Evolutionary conservation across 2,888 invertebrate genomes (phyloP), one percentile per base, ranked within the genome.

Genomic region (Watsonalla binaria): DNA sequence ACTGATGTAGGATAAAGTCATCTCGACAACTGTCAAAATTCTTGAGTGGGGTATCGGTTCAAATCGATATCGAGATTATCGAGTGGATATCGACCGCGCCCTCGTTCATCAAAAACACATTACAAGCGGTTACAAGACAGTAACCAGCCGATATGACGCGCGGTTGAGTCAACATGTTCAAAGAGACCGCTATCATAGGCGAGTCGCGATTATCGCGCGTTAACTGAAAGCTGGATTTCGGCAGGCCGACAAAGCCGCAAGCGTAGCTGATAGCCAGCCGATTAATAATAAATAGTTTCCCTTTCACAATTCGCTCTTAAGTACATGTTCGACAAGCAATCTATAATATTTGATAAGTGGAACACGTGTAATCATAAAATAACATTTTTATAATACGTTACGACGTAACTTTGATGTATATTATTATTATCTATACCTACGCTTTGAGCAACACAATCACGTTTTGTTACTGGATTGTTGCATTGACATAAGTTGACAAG

Each of bases 241-340:
- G 86, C 83, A 76, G 78, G 72, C 86, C 88, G 88, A 87, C 89
- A 90, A 90, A 90, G 86, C 76, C 60, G 57, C 63, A 61, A 60
- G 66, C 76, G 72, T 68, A 67, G 66, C 75, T 75, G 86, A 86
- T 89, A 89, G 81, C 78, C 59, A 46, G 56, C 58, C 83, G 84
- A 88, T 87, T 86, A 86, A 89, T 90, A 84, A 88, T 87, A 86
- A 86, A 89, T 90, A 84, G 86, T 86, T 86, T 86, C 78, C 80
- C 74, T 80, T 80, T 80, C 73, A 78, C 68, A 78, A 76, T 79
- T 76, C 72, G 74, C 67, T 69, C 70, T 62, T 51, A 62, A 74
- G 70, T 74, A 67, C 73, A 68, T 82, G 84, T 85, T 74, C 72
- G 72, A 86, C 86, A 83, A 82, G 80, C 82, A 71, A 82, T 82